phyloP scores from a whole-genome alignment of 2,888 invertebrate genomes.

The Calephelis perditalis region DNA sequence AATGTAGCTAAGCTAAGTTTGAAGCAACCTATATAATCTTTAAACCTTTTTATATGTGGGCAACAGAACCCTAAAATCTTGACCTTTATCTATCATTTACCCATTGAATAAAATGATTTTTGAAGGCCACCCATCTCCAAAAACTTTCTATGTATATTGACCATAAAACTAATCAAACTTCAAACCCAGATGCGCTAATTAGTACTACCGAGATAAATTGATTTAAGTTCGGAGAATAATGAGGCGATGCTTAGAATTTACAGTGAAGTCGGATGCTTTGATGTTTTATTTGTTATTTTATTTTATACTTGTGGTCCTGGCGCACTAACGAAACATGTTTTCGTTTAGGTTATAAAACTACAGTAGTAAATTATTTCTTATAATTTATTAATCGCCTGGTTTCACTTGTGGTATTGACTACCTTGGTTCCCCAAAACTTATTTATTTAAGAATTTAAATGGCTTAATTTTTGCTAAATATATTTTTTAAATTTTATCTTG shows the following conservation, averaged over 20 bases:
- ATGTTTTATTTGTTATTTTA: not conserved
- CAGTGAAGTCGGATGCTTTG: conserved; percentile 1
- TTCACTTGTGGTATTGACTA: no score
- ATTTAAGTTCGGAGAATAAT: not conserved
- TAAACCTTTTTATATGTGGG: no score
- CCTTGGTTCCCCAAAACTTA: no score
- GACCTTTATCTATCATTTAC: not conserved
- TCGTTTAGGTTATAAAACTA: no score
- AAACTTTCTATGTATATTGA: not conserved
- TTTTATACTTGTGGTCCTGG: not conserved
- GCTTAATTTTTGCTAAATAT: no score
- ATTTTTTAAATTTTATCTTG: no score
- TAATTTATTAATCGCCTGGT: no score
- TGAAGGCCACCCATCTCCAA: not conserved
- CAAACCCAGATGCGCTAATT: not conserved
- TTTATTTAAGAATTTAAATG: no score
- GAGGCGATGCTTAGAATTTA: not conserved
- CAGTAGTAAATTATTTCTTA: no score
- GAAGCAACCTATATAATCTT: no score
- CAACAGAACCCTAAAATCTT: no score
- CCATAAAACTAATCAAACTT: conserved; percentile 6
- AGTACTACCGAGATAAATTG: not conserved
- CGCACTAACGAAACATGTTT: not conserved
- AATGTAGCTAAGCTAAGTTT: no score
- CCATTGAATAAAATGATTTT: not conserved